Percentiles rank a stretch among this genome's conserved stretches.
Conservation (phyloP, 2,797 vertebrate species). For the Antrozous pallidus region DNA sequence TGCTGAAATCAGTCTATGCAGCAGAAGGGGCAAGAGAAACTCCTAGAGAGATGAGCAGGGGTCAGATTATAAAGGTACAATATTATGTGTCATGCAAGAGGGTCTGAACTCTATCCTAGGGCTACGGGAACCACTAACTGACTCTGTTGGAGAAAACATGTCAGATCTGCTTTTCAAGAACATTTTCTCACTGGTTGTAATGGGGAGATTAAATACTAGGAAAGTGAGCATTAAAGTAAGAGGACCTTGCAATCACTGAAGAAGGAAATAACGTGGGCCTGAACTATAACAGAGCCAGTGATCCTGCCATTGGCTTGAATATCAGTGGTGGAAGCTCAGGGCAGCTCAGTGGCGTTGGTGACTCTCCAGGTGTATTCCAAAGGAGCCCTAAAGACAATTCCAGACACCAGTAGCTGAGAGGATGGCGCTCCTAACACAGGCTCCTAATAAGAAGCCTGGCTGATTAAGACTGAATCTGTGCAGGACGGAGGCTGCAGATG, state of each 20-base stretch:
- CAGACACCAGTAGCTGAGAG: not conserved
- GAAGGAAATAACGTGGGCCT: not conserved
- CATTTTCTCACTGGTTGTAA: not conserved
- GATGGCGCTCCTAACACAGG: not conserved
- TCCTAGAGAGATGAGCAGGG: not conserved
- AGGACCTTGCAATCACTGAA: not conserved
- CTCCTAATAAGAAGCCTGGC: not conserved
- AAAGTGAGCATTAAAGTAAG: not conserved
- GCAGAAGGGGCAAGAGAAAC: not conserved
- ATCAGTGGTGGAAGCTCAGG: not conserved
- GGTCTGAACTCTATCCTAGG: not conserved
- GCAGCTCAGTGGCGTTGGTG: not conserved
- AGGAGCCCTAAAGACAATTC: not conserved
- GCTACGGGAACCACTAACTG: not conserved
- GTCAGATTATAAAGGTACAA: not conserved
- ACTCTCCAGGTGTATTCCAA: not conserved
- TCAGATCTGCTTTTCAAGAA: not conserved
- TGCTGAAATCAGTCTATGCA: not conserved
- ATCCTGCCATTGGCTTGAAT: not conserved
- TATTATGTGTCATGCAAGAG: not conserved
- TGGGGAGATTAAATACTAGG: not conserved
- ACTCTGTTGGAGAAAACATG: not conserved
- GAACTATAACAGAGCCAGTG: not conserved
- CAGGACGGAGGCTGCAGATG: slow-evolving; percentile 47
- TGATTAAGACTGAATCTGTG: slow-evolving; percentile 28